Evolutionary conservation across 2,888 invertebrate genomes (phyloP).

Genomic region (Ommatoiulus sabulosus): DNA sequence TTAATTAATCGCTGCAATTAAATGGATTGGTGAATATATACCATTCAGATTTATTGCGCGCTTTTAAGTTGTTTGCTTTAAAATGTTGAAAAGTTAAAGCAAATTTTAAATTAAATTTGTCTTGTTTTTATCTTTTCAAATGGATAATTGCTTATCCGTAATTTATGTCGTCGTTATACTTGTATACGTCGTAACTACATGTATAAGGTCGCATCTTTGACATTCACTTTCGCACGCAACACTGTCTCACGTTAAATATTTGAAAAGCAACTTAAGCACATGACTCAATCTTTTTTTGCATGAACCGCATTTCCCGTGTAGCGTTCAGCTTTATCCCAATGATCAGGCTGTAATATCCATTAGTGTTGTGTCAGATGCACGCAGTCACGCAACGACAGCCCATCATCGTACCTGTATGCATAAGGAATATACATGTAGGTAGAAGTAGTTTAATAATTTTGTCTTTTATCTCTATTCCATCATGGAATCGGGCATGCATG

Average conservation of each 20-base stretch:
- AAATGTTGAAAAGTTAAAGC: no score
- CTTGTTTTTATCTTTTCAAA: no score
- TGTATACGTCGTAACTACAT: no score
- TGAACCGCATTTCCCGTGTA: not conserved
- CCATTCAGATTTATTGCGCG: no score
- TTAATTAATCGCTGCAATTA: no score
- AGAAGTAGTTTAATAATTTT: not conserved
- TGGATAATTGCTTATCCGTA: no score
- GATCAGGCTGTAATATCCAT: slow-evolving; percentile 3
- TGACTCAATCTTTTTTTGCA: slow-evolving; percentile 7
- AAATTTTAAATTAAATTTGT: no score
- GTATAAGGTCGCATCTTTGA: not conserved
- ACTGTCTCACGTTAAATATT: not conserved
- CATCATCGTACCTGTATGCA: not conserved
- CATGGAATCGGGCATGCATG: not conserved
- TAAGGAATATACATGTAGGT: not conserved
- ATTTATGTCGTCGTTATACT: no score
- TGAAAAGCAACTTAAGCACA: not conserved
- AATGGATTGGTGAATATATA: no score
- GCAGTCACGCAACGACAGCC: not conserved
- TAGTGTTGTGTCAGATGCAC: not conserved
- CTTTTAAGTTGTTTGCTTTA: no score
- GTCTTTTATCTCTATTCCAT: not conserved
- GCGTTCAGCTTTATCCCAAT: not conserved
- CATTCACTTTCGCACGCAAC: not conserved